These are phyloP conservation scores for Campylomormyrus numenius DNA, from an alignment of 2,113 vertebrate genomes.

Conservation along the genomic window DNA sequence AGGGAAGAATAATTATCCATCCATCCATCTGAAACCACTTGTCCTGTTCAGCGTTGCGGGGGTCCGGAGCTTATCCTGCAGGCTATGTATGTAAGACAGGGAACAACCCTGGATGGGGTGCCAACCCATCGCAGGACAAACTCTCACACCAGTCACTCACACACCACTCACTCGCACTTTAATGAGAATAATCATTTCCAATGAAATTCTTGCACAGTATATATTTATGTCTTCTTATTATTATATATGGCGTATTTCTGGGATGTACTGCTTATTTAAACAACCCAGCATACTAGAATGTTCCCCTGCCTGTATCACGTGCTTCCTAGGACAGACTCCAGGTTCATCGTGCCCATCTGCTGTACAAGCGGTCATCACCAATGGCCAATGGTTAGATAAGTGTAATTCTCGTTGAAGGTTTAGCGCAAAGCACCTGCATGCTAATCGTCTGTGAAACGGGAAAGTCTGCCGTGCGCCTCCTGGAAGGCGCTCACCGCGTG, in stretches of 20 bases:
- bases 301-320: neutral
- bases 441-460: neutral
- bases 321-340: neutral
- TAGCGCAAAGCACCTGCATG: neutral
- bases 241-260: neutral
- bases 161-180: neutral
- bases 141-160: neutral
- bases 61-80: neutral
- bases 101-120: neutral
- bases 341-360: neutral
- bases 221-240: neutral
- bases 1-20: neutral
- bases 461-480: neutral
- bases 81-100: neutral
- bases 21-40: neutral
- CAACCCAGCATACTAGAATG: neutral
- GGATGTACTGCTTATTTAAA: neutral
- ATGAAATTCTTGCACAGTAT: neutral
- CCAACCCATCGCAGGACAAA: neutral
- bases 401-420: neutral
- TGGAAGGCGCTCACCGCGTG: neutral
- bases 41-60: neutral
- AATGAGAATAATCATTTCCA: neutral
- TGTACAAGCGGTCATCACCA: neutral
- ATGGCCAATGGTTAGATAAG: neutral